phyloP scores from a whole-genome alignment of 2,113 vertebrate genomes.

The Petaurus breviceps region DNA sequence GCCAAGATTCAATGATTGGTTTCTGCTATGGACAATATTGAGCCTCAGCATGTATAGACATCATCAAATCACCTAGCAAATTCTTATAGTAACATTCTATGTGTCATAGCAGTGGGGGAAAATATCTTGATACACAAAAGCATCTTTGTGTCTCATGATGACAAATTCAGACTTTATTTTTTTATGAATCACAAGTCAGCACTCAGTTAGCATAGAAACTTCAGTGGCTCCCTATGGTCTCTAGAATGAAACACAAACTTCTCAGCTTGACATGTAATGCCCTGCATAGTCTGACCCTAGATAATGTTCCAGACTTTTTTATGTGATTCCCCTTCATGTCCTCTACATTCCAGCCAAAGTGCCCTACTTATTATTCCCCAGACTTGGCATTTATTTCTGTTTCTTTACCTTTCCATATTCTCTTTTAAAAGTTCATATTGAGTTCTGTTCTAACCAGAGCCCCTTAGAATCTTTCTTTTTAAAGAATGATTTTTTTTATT shows the following conservation, averaged over 20 bases:
- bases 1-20: not conserved
- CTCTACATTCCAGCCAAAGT: not conserved
- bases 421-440: too few species aligned
- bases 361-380: not conserved
- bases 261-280: not conserved
- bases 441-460: not conserved
- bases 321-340: not conserved
- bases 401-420: not conserved
- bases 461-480: too few species aligned
- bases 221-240: not conserved
- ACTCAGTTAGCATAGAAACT: not conserved
- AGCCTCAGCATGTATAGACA: not conserved
- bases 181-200: not conserved
- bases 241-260: not conserved
- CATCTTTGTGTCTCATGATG: not conserved
- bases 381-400: not conserved
- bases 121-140: not conserved
- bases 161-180: not conserved
- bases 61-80: not conserved
- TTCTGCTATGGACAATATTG: not conserved
- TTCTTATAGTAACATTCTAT: not conserved
- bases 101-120: not conserved
- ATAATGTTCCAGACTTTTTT: not conserved
- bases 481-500: not conserved
- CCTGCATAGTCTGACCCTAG: not conserved